A percentile compares a stretch with the other conserved stretches of the same genome.
phyloP scores from a whole-genome alignment of 2,113 vertebrate species.

The Lontra canadensis region DNA sequence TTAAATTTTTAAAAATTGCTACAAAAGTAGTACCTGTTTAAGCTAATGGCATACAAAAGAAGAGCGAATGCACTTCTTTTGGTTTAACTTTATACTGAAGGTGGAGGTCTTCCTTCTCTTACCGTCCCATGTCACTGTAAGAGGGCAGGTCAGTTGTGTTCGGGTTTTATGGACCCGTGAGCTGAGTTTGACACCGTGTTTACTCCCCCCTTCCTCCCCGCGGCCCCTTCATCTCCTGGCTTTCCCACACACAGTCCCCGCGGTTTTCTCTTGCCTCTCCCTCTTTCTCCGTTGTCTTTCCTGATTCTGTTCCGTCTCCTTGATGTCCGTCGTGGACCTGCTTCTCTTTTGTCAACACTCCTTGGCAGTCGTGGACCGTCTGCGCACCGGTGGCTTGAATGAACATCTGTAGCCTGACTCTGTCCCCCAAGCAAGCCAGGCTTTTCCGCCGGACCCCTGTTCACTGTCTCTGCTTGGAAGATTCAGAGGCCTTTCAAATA shows the following conservation, averaged over 20 bases:
- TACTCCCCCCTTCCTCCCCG: not conserved
- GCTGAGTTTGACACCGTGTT: fast-evolving
- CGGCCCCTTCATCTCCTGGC: not conserved
- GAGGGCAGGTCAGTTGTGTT: not conserved
- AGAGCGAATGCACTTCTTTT: not conserved
- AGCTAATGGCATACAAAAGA: not conserved
- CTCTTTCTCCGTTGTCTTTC: too few species aligned
- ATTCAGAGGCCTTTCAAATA: not conserved
- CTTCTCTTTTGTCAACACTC: fast-evolving
- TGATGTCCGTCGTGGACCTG: not conserved
- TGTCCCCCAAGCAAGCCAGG: not conserved
- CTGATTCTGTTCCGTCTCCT: not conserved
- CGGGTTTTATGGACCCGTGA: not conserved
- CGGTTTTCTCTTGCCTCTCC: not conserved
- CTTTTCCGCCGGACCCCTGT: not conserved
- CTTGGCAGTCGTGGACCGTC: fast-evolving
- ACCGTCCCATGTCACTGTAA: not conserved
- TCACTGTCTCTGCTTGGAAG: not conserved
- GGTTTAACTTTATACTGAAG: not conserved
- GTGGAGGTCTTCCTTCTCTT: not conserved
- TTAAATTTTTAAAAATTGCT: not conserved
- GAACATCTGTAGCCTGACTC: not conserved
- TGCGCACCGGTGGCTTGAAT: not conserved
- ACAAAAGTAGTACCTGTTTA: not conserved
- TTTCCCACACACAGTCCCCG: not conserved